phyloP scores from a whole-genome alignment of 2,113 vertebrate genomes.

The Zosterops lateralis region DNA sequence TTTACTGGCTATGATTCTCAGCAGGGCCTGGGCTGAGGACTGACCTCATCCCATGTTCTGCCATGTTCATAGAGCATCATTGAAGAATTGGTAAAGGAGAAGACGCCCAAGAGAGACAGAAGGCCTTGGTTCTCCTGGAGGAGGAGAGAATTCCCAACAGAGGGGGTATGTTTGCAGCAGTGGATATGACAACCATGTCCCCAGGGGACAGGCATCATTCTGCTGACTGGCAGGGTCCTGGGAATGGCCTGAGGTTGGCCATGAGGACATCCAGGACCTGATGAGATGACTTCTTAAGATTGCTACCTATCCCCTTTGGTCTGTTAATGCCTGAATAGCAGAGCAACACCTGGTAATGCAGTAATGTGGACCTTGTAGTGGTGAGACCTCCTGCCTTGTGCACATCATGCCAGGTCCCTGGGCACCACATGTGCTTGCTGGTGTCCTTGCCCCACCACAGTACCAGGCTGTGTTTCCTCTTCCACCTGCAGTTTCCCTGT shows the following conservation, averaged over 20 bases:
- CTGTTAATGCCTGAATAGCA: background rate
- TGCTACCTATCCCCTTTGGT: background rate
- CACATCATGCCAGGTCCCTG: background rate
- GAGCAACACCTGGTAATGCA: background rate
- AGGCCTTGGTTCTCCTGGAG: conserved; percentile 94
- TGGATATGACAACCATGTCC: background rate
- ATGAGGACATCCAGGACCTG: background rate
- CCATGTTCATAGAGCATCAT: conserved; percentile 76
- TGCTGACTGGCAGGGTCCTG: background rate
- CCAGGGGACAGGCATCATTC: background rate
- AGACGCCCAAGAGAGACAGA: conserved; percentile 88
- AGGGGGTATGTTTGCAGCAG: conserved; percentile 53
- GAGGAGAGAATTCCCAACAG: conserved; percentile 74
- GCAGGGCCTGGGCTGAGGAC: background rate
- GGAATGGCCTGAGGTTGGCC: background rate
- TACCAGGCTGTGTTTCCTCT: background rate
- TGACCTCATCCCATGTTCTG: background rate
- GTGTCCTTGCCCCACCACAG: background rate
- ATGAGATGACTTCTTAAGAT: background rate
- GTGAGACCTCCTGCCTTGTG: background rate
- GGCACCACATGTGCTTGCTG: rapidly evolving
- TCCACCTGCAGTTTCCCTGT: background rate
- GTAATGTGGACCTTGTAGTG: background rate
- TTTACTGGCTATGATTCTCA: background rate
- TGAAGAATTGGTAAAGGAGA: conserved; percentile 85